Evolutionary conservation across 2,797 vertebrate genomes (phyloP), one percentile per base, ranked within the genome.

Genomic region (Meriones psammophilus): DNA sequence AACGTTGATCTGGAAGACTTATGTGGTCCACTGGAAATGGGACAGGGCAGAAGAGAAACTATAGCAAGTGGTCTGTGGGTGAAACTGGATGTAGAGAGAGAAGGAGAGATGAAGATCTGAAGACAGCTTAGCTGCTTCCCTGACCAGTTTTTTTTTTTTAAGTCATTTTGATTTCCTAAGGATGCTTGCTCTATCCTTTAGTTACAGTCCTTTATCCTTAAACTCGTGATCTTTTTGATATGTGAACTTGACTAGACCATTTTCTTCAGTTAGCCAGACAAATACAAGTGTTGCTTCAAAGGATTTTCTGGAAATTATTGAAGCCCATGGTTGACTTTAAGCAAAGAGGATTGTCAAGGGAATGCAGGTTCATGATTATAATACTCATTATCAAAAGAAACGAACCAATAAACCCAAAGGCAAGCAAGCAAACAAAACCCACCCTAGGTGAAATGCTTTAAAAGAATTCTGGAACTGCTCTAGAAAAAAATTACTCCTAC

Each of bases 301-400:
- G 15, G 15, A 68, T 81, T 86, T 84, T 92, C n/a, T 88, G 68
- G 78, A 71, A 81, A 62, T 46, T 28, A 94, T 17, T 78, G 17
- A 91, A 71, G 26, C 33, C 3, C 6, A 69, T 46, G 68, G 50
- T 74, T 93, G 30, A 88, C 30, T 83, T 73, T 89, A 87, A 95
- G 20, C 36, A 73, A 78, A n/a, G n/a, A 77, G 39, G 56, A 91
- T 89, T 68, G 71, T 91, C 50, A n/a, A 54, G 12, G 17, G n/a
- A 42, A 46, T 62, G 18, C 1, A 12, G 13, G 18, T 76, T 28
- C 6, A 66, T 39, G 36, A n/a, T 78, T 26, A 5, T 26, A 60
- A 26, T 46, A 78, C 50, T 39, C 8, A 58, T 15, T 20, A 46
- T 42, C 2, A 2, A 54, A n/a, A 20, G 15, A 36, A 50, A 64